Base-by-base conservation (phyloP, 2,797 vertebrate species). In the Sebastes miniatus region DNA sequence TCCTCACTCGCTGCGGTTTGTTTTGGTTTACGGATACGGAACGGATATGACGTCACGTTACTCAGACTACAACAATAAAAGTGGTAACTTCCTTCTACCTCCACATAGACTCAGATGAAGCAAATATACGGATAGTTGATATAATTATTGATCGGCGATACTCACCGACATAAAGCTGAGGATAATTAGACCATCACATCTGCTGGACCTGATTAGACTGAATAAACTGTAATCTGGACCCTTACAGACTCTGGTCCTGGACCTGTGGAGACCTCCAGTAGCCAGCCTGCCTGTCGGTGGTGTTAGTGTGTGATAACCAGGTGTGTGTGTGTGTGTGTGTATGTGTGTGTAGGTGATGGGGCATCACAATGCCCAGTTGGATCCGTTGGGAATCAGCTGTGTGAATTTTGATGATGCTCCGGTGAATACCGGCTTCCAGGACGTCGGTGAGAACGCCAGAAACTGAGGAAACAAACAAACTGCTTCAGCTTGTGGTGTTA, bases 371-470 rank as follows among this genome's bases (percentile, higher is more conserved):
- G 97, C 98, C 94, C 97, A 96, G 87, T 96, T 99, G 94, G 98
- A 99, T 94, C 98, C 98, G 91, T 97, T 99, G 94, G 97, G 97
- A 94, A 99, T 99, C 98, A 99, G 96, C 97, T 96, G 96, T 97
- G 97, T 99, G 96, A 98, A 98, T 97, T 99, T 99, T 98, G 98
- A 98, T 95, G 97, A 97, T 94, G 96, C 97, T 54, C 97, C 97
- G 58, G 96, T 98, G 92, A 96, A 95, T 95, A 93, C 96, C 91
- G 96, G 95, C 87, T 97, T 97, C 96, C 97, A 97, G 92, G 96
- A 97, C 88, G 96, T 98, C 72, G 98, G 98, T 99, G 98, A 99
- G 98, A 96, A 88, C 83, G 91, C 59, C 69, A 72, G 59, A 74
- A 77, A 77, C 80, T 22, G 31, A 70, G 84, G 63, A 80, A 85